Conservation (phyloP, 1,140 invertebrate genomes). For the Stegodyphus mimosarum region DNA sequence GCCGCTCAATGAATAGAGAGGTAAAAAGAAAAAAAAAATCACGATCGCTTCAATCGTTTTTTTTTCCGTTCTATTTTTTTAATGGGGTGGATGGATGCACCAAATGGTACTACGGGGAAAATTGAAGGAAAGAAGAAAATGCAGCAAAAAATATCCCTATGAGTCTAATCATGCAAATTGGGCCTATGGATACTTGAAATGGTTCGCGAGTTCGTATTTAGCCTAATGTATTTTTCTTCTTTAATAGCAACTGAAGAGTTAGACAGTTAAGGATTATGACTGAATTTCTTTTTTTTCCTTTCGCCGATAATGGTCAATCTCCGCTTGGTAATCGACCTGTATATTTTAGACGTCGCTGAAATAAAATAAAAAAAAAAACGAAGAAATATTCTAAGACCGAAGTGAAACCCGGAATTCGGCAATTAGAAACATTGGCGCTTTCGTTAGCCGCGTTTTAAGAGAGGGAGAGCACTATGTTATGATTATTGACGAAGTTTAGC, state of each 20-base stretch:
- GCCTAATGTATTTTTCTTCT: slow-evolving; percentile 47
- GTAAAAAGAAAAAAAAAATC: slow-evolving; percentile 16
- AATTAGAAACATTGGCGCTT: background rate
- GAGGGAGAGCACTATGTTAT: background rate
- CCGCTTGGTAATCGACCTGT: slow-evolving; percentile 7
- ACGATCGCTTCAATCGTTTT: slow-evolving; percentile 32
- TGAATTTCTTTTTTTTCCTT: background rate
- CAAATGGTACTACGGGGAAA: slow-evolving; percentile 34
- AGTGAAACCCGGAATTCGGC: background rate
- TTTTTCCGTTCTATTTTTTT: slow-evolving; percentile 15
- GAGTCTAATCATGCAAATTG: slow-evolving; percentile 55
- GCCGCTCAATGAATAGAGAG: slow-evolving; percentile 36
- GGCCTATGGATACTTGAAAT: slow-evolving; percentile 20
- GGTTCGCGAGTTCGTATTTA: slow-evolving; percentile 41
- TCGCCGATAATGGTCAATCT: slow-evolving; percentile 3
- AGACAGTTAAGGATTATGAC: slow-evolving; percentile 40
- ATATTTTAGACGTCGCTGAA: slow-evolving; percentile 1
- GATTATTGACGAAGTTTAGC: slow-evolving; percentile 36
- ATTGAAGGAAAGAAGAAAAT: slow-evolving; percentile 31
- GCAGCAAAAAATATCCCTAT: slow-evolving; percentile 19
- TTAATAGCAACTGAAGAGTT: slow-evolving; percentile 24
- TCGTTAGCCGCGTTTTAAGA: slow-evolving; percentile 1
- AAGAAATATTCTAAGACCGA: background rate
- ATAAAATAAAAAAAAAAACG: background rate
- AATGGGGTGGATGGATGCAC: slow-evolving; percentile 37